Evolutionary conservation across 2,888 invertebrate genomes (phyloP).

Genomic region (Venustoraphidia nigricollis): DNA sequence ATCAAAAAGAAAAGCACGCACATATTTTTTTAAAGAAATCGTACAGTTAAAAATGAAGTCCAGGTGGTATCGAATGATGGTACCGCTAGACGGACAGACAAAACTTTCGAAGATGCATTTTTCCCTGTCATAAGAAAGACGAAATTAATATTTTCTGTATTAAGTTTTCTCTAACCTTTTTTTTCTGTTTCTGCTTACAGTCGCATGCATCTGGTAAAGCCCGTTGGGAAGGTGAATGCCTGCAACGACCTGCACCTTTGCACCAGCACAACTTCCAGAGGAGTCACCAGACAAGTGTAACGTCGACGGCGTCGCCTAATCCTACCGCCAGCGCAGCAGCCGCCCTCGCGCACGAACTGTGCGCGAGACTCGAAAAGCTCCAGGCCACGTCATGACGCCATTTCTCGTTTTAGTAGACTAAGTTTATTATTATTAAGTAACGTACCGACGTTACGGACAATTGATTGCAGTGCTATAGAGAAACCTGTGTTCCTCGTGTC

Average conservation of each 20-base stretch:
- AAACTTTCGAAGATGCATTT: too few relatives aligned
- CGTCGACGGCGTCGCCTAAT: neutral
- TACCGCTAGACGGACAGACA: too few relatives aligned
- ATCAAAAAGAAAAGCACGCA: too few relatives aligned
- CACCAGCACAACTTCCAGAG: constrained; percentile 11
- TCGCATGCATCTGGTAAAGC: constrained; percentile 56
- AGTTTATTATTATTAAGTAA: too few relatives aligned
- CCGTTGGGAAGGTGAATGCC: constrained; percentile 54
- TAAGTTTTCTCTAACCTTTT: constrained; percentile 3
- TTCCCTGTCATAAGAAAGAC: too few relatives aligned
- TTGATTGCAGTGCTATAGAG: too few relatives aligned
- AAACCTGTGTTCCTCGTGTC: too few relatives aligned
- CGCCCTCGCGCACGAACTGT: constrained; percentile 33
- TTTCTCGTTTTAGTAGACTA: constrained; percentile 23
- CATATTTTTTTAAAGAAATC: too few relatives aligned
- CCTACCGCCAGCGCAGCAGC: constrained; percentile 3
- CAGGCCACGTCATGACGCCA: constrained; percentile 34
- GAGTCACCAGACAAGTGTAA: constrained; percentile 3
- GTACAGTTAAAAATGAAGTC: too few relatives aligned
- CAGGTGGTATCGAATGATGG: too few relatives aligned
- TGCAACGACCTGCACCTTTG: constrained; percentile 18
- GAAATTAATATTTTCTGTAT: too few relatives aligned
- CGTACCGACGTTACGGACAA: too few relatives aligned
- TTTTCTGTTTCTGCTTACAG: constrained; percentile 30
- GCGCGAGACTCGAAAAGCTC: constrained; percentile 34